Base-by-base conservation (phyloP, 2,888 invertebrate genomes). In the Hoplodrina blanda region DNA sequence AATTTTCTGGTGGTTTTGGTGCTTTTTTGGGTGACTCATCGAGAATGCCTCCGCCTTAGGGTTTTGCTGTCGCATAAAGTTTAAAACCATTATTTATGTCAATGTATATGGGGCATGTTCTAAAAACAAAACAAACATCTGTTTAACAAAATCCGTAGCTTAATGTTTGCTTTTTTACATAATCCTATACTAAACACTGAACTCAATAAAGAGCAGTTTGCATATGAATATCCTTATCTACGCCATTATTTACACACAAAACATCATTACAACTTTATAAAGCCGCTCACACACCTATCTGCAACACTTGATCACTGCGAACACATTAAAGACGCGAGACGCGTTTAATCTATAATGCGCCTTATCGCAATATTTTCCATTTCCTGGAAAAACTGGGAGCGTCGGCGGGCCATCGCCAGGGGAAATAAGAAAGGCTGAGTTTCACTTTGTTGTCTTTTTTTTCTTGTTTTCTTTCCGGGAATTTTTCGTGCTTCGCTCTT, bases 321-420 rank as follows among this genome's bases (percentile, higher is more conserved):
- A 89, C 88, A 85, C 92, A 93, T 94, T 95, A 94, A 92, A 91
- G 90, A 89, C 88, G 85, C 90, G 90, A 85, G 90, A 92, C 92
- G 90, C 92, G 93, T 95, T 95, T 95, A 96, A 96, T 96, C 94
- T 95, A 94, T 96, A 96, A 96, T 95, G 96, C 91, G 90, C 91
- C 95, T 96, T 96, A 96, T 96, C 95, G 95, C 95, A 93, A 96
- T 96, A 96, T 96, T 96, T 96, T 94, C 96, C 96, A 96, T 95
- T 96, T 95, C 95, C 95, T 89, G 91, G 91, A 89, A 91, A 92
- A 91, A 91, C 91, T 88, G 91, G 91, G 90, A 89, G 87, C 92
- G 93, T 89, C 91, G 91, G 90, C 91, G 91, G 91, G 91, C 88
- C 87, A 91, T 93, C 95, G 96, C 89, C 96, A 94, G 87, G 96